Percentiles rank a stretch among this genome's conserved stretches.
Evolutionary conservation across 1,140 invertebrate species (phyloP).

Genomic region (Centruroides vittatus): DNA sequence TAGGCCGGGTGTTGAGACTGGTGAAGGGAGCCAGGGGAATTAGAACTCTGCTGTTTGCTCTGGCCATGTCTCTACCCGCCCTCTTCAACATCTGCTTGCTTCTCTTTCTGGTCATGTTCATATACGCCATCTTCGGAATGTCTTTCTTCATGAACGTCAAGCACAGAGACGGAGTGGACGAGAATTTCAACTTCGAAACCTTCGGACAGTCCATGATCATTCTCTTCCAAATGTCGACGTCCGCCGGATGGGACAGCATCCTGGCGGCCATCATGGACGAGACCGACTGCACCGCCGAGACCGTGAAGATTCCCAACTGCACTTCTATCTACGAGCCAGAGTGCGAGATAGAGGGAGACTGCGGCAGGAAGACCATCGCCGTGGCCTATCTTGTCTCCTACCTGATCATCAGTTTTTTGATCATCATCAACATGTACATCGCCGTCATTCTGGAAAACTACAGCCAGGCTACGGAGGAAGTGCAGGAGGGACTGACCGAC

Average conservation of each 20-base stretch:
- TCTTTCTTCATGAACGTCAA: constrained; percentile 98
- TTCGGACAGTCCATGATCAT: constrained; percentile 96
- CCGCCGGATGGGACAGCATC: constrained; percentile 92
- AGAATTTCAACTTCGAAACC: constrained; percentile 96
- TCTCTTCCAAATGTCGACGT: constrained; percentile 97
- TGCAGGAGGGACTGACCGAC: constrained; percentile 93
- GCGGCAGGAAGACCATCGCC: constrained; percentile 79
- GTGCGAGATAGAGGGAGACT: constrained; percentile 64
- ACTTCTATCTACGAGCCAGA: background rate
- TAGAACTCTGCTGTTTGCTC: constrained; percentile 84
- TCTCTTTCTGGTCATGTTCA: constrained; percentile 97
- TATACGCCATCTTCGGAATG: constrained; percentile 98
- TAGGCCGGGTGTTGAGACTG: constrained; percentile 86
- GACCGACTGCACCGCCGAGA: constrained; percentile 57
- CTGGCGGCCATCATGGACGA: constrained; percentile 91
- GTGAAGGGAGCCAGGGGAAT: constrained; percentile 97
- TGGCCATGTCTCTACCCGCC: constrained; percentile 94
- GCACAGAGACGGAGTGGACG: constrained; percentile 72
- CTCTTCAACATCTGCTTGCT: constrained; percentile 97
- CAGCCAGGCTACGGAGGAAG: constrained; percentile 94
- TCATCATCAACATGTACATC: constrained; percentile 99
- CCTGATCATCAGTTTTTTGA: constrained; percentile 92
- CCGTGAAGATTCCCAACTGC: constrained; percentile 29
- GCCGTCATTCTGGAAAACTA: constrained; percentile 98
- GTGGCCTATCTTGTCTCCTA: constrained; percentile 91